Percentiles rank a stretch among this genome's conserved stretches.
phyloP scores from a whole-genome alignment of 2,888 invertebrate genomes.

The Blomia tropicalis region DNA sequence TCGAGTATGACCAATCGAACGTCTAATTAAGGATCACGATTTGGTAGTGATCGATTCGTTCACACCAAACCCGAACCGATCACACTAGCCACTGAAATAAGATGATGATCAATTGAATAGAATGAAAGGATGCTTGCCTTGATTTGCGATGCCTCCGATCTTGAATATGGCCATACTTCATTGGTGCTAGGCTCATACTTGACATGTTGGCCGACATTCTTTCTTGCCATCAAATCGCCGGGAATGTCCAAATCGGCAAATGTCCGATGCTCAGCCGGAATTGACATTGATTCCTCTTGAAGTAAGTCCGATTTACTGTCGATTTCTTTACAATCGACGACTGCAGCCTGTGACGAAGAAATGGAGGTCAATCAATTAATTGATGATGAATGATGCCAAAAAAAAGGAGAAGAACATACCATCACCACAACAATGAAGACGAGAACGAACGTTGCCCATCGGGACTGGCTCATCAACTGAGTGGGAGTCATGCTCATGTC shows the following conservation, averaged over 20 bases:
- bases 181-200: slow-evolving; percentile 13
- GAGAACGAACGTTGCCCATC: neutral
- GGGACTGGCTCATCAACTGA: neutral
- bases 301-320: slow-evolving; percentile 31
- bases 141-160: slow-evolving; percentile 78
- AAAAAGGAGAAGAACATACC: neutral
- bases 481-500: too few relatives aligned
- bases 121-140: slow-evolving; percentile 40
- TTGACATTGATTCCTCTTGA: slow-evolving; percentile 29
- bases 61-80: neutral
- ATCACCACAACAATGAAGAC: neutral
- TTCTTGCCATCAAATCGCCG: neutral
- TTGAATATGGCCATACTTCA: slow-evolving; percentile 53
- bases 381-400: neutral
- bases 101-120: too few relatives aligned
- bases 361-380: neutral
- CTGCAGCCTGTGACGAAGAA: slow-evolving; percentile 19
- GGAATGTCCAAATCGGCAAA: slow-evolving; percentile 15
- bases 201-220: neutral
- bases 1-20: too few relatives aligned
- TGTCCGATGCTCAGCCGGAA: slow-evolving; percentile 31
- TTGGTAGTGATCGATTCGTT: neutral
- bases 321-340: too few relatives aligned
- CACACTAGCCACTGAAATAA: neutral
- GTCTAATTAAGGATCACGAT: too few relatives aligned